Conservation (phyloP, 2,888 invertebrate species). For the Athalia rosae region DNA sequence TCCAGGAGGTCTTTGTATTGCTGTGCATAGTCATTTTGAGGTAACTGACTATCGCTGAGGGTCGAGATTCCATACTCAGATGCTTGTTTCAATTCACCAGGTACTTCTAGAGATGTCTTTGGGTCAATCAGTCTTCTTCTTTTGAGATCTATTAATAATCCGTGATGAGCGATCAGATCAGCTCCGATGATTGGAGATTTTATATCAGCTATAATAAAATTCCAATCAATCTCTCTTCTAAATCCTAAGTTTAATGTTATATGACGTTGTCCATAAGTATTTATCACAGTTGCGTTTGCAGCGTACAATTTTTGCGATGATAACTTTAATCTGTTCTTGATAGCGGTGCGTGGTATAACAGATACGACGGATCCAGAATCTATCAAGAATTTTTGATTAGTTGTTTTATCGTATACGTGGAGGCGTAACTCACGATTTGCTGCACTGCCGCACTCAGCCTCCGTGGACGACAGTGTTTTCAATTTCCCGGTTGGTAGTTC, state of each 20-base stretch:
- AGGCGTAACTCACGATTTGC: neutral
- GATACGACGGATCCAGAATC: conserved; percentile 16
- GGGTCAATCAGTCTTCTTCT: conserved; percentile 41
- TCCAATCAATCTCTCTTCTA: conserved; percentile 30
- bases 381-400: neutral
- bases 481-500: conserved; percentile 14
- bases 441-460: conserved; percentile 9
- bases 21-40: conserved; percentile 13
- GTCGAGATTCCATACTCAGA: conserved; percentile 9
- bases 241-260: conserved; percentile 27
- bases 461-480: conserved; percentile 10
- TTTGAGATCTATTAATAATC: conserved; percentile 46
- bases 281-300: conserved; percentile 9
- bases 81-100: conserved; percentile 10
- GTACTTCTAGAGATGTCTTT: conserved; percentile 28
- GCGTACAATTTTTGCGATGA: conserved; percentile 17
- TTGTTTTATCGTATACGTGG: conserved; percentile 20
- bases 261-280: conserved; percentile 22
- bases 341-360: conserved; percentile 15
- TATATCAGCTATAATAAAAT: conserved; percentile 45
- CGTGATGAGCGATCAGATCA: conserved; percentile 44
- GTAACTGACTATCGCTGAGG: conserved; percentile 9
- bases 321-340: neutral
- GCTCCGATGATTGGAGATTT: conserved; percentile 38
- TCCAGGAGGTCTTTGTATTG: conserved; percentile 12